Percentiles rank a stretch among this genome's conserved stretches.
These are phyloP conservation scores for Eilema sororculum DNA, from an alignment of 2,888 invertebrate species.

Conservation along the genomic window DNA sequence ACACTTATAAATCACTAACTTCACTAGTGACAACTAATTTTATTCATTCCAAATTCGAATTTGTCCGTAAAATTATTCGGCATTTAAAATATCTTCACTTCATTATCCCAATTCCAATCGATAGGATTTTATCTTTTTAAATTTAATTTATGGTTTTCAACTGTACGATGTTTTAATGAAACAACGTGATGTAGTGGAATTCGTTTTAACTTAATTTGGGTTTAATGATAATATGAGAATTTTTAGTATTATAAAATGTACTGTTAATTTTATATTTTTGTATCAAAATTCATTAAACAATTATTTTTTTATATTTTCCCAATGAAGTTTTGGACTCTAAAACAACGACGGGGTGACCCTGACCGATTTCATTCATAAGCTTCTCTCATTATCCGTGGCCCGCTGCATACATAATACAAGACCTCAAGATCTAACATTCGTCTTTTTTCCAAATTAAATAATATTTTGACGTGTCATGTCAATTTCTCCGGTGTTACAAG, in stretches of 20 bases:
- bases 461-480: slow-evolving; percentile 42
- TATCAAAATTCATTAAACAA: too few species aligned
- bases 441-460: slow-evolving; percentile 32
- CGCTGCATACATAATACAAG: slow-evolving; percentile 62
- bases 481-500: slow-evolving; percentile 33
- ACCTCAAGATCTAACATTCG: slow-evolving; percentile 56
- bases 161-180: slow-evolving; percentile 27
- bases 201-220: slow-evolving; percentile 29
- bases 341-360: slow-evolving; percentile 48
- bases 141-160: slow-evolving; percentile 20
- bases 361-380: slow-evolving; percentile 70
- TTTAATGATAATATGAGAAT: too few species aligned
- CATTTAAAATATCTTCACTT: slow-evolving; percentile 36
- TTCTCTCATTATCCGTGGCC: slow-evolving; percentile 59
- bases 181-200: slow-evolving; percentile 29
- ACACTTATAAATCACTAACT: slow-evolving; percentile 46
- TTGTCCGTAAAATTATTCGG: slow-evolving; percentile 37
- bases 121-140: slow-evolving; percentile 22
- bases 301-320: not conserved
- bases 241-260: too few species aligned
- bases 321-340: not conserved
- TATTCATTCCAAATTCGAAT: slow-evolving; percentile 33
- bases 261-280: slow-evolving; percentile 2
- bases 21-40: slow-evolving; percentile 18
- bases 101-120: slow-evolving; percentile 42